These are phyloP conservation scores for Cheirogaleus medius DNA, from an alignment of 2,113 vertebrate species.

Conservation along the genomic window DNA sequence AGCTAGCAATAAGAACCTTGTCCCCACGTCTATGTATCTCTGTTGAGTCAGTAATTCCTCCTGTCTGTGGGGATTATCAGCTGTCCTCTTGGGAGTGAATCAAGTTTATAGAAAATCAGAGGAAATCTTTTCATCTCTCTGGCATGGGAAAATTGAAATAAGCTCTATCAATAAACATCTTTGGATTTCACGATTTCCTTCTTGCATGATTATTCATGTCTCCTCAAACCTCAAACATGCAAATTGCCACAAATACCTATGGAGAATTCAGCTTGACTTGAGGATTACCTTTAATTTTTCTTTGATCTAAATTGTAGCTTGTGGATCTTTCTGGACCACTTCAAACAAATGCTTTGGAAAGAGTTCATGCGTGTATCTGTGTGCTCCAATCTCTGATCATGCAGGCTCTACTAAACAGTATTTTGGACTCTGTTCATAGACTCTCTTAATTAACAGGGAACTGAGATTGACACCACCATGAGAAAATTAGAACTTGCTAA, in stretches of 20 bases:
- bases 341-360: conserved; percentile 56
- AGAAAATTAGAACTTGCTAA: not conserved
- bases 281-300: conserved; percentile 46
- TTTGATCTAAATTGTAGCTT: conserved; percentile 54
- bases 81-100: not conserved
- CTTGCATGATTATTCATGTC: conserved; percentile 2
- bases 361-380: not conserved
- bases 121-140: conserved; percentile 51
- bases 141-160: conserved; percentile 40
- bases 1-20: not conserved
- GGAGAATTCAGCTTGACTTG: conserved; percentile 14
- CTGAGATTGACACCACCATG: not conserved
- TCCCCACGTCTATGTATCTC: not conserved
- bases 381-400: not conserved
- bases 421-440: not conserved
- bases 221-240: conserved; percentile 29
- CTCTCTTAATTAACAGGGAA: conserved; percentile 28
- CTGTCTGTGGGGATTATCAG: not conserved
- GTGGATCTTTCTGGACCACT: not conserved
- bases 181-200: conserved; percentile 36
- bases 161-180: conserved; percentile 39
- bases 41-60: not conserved
- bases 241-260: conserved; percentile 17
- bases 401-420: not conserved
- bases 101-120: conserved; percentile 30